A percentile compares a stretch with the other conserved stretches of the same genome.
Evolutionary conservation across 2,888 invertebrate species (phyloP).

Genomic region (Merodon equestris): DNA sequence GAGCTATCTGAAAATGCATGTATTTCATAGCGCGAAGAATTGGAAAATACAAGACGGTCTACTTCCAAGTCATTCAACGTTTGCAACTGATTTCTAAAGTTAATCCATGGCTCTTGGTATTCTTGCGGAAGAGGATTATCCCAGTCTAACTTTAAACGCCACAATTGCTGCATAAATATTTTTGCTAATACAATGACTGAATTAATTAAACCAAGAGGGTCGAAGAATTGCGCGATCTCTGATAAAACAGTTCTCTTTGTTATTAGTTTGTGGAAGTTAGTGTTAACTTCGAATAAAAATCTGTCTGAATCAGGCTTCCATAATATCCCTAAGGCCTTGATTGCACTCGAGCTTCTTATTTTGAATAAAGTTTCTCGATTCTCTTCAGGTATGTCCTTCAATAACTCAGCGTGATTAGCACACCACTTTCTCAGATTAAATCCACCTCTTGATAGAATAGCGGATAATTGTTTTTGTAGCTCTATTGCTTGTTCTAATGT

Average conservation of each 20-base stretch:
- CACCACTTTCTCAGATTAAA: constrained; percentile 35
- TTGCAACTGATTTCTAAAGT: constrained; percentile 34
- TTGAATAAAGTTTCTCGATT: constrained; percentile 45
- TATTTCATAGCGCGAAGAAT: constrained; percentile 23
- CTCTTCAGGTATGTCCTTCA: constrained; percentile 3
- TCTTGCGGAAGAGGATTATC: constrained; percentile 26
- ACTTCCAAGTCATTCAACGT: constrained; percentile 26
- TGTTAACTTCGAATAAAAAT: too few species aligned
- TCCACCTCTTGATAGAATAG: constrained; percentile 6
- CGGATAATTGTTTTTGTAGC: constrained; percentile 7
- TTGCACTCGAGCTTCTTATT: constrained; percentile 41
- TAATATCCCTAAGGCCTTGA: constrained; percentile 60
- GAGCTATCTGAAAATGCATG: constrained; percentile 52
- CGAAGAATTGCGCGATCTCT: constrained; percentile 42
- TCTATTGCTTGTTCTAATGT: constrained; percentile 12
- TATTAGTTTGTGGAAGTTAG: too few species aligned
- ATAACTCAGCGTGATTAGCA: constrained; percentile 36
- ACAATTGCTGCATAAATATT: constrained; percentile 43
- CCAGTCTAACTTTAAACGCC: constrained; percentile 43
- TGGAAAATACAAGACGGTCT: constrained; percentile 34
- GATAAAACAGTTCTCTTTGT: constrained; percentile 42
- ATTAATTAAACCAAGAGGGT: constrained; percentile 37
- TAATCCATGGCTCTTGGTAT: constrained; percentile 34
- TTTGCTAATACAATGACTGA: constrained; percentile 41
- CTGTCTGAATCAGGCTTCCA: constrained; percentile 58